phyloP scores from a whole-genome alignment of 2,888 invertebrate species.

The Chrysina gloriosa region DNA sequence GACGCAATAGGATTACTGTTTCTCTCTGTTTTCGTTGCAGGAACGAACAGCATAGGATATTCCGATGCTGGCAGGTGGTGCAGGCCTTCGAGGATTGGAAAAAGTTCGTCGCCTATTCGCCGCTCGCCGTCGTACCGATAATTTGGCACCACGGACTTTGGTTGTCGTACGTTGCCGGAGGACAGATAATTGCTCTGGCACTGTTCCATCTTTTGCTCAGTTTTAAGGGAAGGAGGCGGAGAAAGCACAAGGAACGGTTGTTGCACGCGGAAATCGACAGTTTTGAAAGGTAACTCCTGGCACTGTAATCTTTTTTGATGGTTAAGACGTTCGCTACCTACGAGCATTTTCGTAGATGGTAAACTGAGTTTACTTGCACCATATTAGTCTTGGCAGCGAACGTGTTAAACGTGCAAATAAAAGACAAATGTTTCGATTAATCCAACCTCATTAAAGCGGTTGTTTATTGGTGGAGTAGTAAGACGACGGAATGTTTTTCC shows the following conservation, averaged over 20 bases:
- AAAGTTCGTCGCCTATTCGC: conserved; percentile 59
- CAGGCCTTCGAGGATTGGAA: conserved; percentile 62
- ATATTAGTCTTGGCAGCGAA: too few relatives aligned
- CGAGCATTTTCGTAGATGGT: too few relatives aligned
- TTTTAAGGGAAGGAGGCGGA: conserved; percentile 56
- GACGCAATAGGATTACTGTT: too few relatives aligned
- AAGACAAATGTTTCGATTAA: too few relatives aligned
- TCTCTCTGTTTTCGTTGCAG: too few relatives aligned
- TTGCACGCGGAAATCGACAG: conserved; percentile 62
- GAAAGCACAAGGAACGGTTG: conserved; percentile 58
- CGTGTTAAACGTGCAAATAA: too few relatives aligned
- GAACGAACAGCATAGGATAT: conserved; percentile 58
- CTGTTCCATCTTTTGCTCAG: conserved; percentile 63
- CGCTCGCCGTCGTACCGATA: conserved; percentile 60
- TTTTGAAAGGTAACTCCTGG: conserved; percentile 64
- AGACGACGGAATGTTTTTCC: too few relatives aligned
- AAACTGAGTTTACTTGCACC: too few relatives aligned
- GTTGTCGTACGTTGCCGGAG: conserved; percentile 67
- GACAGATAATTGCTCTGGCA: conserved; percentile 64
- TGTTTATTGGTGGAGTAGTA: too few relatives aligned
- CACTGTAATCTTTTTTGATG: too few relatives aligned
- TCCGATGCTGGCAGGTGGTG: conserved; percentile 59
- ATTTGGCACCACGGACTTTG: conserved; percentile 65
- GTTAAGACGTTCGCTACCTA: too few relatives aligned
- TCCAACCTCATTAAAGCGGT: too few relatives aligned